Evolutionary conservation across 2,113 vertebrate species (phyloP).

Genomic region (Verasper variegatus): DNA sequence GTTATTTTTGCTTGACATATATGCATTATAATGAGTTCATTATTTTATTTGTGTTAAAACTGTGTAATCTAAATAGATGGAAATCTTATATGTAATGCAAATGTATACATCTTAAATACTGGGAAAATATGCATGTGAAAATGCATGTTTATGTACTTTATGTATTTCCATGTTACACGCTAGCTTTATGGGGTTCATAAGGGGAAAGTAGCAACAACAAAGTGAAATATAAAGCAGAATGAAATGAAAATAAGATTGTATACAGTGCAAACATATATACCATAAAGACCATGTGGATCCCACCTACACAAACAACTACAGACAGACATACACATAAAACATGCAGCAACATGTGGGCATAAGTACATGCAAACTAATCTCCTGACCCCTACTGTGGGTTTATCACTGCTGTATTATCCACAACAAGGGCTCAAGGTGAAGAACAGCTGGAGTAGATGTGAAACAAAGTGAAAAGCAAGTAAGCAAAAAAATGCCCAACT

Average conservation of each 20-base stretch:
- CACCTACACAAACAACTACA: neutral
- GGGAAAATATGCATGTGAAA: neutral
- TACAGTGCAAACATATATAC: neutral
- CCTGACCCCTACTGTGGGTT: neutral
- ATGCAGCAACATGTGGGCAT: neutral
- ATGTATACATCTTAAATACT: neutral
- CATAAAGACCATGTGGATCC: neutral
- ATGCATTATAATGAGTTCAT: too few species aligned
- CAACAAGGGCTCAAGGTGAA: neutral
- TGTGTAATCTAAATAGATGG: too few species aligned
- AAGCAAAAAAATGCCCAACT: conserved; percentile 49
- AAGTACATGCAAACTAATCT: neutral
- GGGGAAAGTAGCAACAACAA: neutral
- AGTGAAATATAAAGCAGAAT: neutral
- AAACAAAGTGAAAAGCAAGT: conserved; percentile 45
- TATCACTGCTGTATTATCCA: neutral
- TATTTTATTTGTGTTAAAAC: too few species aligned
- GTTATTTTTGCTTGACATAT: too few species aligned
- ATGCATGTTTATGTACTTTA: neutral
- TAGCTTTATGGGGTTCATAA: neutral
- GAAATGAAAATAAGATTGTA: neutral
- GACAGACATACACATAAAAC: neutral
- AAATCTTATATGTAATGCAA: neutral
- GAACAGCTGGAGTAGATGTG: neutral
- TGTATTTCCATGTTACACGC: neutral